phyloP scores from a whole-genome alignment of 2,113 vertebrate species.

The Meriones unguiculatus region DNA sequence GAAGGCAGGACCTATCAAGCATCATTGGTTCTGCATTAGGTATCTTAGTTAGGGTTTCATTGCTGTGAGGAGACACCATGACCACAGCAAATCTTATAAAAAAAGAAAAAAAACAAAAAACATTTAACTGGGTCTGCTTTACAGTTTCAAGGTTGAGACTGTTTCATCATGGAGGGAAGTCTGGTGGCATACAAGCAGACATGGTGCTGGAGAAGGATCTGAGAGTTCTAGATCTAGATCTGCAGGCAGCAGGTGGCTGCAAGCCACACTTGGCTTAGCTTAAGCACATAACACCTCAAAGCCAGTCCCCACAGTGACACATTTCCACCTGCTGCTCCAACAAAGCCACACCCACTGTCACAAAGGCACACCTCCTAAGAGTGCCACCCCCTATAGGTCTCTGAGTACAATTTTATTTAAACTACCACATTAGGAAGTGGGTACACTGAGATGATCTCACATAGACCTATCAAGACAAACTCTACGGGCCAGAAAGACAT shows the following conservation, averaged over 20 bases:
- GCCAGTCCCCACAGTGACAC: neutral
- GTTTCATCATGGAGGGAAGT: too few species aligned
- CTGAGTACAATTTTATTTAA: neutral
- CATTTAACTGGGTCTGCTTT: too few species aligned
- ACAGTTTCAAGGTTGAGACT: too few species aligned
- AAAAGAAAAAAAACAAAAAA: too few species aligned
- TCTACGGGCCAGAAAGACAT: neutral
- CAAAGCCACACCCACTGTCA: neutral
- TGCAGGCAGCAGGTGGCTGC: too few species aligned
- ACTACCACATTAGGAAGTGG: neutral
- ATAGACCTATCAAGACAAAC: fast-evolving
- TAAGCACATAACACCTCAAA: neutral
- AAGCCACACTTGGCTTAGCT: neutral
- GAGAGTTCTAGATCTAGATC: too few species aligned
- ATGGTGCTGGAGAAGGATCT: too few species aligned
- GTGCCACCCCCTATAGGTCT: neutral
- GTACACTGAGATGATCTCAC: neutral
- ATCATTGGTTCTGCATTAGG: neutral
- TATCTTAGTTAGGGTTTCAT: too few species aligned
- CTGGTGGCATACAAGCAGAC: too few species aligned
- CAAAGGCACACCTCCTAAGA: neutral
- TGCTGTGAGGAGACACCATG: too few species aligned
- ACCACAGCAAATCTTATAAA: too few species aligned
- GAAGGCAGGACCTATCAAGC: neutral
- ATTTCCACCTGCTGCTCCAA: neutral